phyloP scores from a whole-genome alignment of 1,140 invertebrate species.

The Anastrepha obliqua region DNA sequence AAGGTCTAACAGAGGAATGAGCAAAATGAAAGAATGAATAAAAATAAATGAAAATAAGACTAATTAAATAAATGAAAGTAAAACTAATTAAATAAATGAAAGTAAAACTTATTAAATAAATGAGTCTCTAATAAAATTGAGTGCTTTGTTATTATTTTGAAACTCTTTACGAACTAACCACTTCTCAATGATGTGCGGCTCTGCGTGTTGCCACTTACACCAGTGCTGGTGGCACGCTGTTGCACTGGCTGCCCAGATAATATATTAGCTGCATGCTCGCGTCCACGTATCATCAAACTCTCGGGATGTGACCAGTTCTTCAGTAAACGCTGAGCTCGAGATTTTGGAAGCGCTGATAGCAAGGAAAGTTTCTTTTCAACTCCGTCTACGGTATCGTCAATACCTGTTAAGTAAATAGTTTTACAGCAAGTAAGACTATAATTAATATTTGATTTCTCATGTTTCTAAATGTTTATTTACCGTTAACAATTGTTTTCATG shows the following conservation, averaged over 20 bases:
- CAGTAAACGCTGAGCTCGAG: conserved; percentile 83
- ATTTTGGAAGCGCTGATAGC: conserved; percentile 83
- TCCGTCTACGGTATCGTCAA: conserved; percentile 80
- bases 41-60: not conserved
- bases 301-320: conserved; percentile 86
- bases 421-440: no score
- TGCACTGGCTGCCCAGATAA: conserved; percentile 78
- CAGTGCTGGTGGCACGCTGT: conserved; percentile 60
- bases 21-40: conserved; percentile 1
- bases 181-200: conserved; percentile 61
- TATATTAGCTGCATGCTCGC: conserved; percentile 87
- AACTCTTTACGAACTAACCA: conserved; percentile 9
- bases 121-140: not conserved
- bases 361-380: conserved; percentile 83
- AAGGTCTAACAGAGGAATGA: conserved; percentile 9
- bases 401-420: conserved; percentile 76
- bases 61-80: not conserved
- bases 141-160: not conserved
- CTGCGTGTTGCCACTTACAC: conserved; percentile 58
- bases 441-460: not conserved
- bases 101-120: not conserved
- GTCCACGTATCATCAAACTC: conserved; percentile 84
- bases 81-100: not conserved
- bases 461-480: conserved; percentile 73
- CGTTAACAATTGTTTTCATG: conserved; percentile 87